Evolutionary conservation across 2,888 invertebrate genomes (phyloP), one percentile per base, ranked within the genome.

Genomic region (Nomada flava): DNA sequence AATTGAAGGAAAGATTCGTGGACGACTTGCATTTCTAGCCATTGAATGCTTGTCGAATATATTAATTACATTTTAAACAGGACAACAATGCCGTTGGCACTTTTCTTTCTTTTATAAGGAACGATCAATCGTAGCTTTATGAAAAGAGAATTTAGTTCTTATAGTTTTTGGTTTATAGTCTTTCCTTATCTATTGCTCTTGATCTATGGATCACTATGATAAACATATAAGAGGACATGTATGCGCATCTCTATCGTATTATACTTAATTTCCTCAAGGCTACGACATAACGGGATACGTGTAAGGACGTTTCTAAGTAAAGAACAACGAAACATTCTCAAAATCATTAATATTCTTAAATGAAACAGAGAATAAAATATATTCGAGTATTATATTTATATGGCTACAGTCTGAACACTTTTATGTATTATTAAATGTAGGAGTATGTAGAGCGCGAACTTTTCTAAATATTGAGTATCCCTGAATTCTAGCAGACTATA

Each of bases 401-500:
- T 23, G 23, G 47, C 47, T 47, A 15, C 47, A 47, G 47, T 47
- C 13, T 47, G 0, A 47, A 47, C 47, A 47, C 47, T 47, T 47
- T 47, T 47, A 36, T 36, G 36, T 36, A 36, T 36, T 36, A 36
- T 36, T 36, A 36, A 36, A 36, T 36, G 36, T 36, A 36, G 15
- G 10, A 50, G 13, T n/a, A 53, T 10, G 36, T 29, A 52, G n/a
- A 23, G 7, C 20, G 15, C n/a, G 42, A 29, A 52, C 23, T 44
- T 52, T 57, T 70, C 18, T 13, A 26, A 15, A n/a, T 15, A 52
- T 55, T 26, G 20, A 71, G 26, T n/a, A 59, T 52, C 42, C 26
- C 57, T 64, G 55, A 36, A 55, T 55, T 20, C n/a, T 47, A 44
- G 20, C 29, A 68, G 26, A 26, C 42, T 75, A 36, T 36, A 26